Evolutionary conservation across 2,113 vertebrate genomes (phyloP).

Genomic region (Perca flavescens): DNA sequence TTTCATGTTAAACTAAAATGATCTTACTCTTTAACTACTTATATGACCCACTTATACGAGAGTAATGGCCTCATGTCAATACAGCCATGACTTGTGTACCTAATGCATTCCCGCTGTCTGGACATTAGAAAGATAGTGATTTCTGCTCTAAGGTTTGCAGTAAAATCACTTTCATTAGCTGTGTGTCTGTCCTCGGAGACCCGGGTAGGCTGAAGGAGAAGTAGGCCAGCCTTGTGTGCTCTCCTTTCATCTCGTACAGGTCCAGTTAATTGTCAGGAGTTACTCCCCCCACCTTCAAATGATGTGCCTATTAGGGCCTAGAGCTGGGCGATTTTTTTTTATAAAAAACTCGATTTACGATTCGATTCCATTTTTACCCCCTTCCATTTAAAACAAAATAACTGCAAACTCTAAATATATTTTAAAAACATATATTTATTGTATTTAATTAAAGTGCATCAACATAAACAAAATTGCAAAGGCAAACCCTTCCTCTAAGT

Average conservation of each 20-base stretch:
- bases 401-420: no score
- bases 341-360: no score
- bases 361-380: no score
- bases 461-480: no score
- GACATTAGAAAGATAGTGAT: constrained; percentile 26
- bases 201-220: constrained; percentile 44
- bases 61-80: constrained; percentile 20
- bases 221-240: constrained; percentile 51
- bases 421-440: no score
- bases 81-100: not conserved
- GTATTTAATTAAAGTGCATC: no score
- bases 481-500: no score
- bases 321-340: no score
- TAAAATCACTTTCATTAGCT: constrained; percentile 42
- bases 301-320: not conserved
- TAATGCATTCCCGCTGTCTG: constrained; percentile 25
- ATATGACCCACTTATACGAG: constrained; percentile 52
- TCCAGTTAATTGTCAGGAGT: constrained; percentile 36
- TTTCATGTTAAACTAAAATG: no score
- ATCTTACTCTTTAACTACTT: not conserved
- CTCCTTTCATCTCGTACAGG: constrained; percentile 44
- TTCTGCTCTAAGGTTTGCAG: constrained; percentile 35
- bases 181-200: constrained; percentile 34
- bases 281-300: not conserved
- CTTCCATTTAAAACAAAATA: no score